phyloP scores from a whole-genome alignment of 2,797 vertebrate species.

The Hypotaenidia philippensis region DNA sequence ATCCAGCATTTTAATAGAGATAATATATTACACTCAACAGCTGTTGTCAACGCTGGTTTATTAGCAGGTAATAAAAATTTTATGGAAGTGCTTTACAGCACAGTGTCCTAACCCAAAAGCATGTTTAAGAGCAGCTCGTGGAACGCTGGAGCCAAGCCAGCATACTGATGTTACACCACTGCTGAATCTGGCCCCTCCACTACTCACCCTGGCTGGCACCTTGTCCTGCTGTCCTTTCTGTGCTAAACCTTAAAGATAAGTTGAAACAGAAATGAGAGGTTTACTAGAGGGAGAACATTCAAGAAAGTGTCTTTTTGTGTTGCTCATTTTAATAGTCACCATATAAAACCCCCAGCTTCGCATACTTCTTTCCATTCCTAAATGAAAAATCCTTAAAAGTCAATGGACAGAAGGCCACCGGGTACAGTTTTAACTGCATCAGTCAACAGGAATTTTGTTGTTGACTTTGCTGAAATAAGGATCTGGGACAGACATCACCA shows the following conservation, averaged over 20 bases:
- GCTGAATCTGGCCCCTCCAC: neutral
- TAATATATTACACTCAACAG: neutral
- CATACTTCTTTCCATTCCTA: neutral
- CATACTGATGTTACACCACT: neutral
- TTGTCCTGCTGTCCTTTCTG: neutral
- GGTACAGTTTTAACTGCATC: neutral
- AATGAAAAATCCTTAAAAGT: neutral
- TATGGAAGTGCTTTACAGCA: neutral
- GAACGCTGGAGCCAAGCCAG: neutral
- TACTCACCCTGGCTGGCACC: neutral
- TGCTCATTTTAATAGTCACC: neutral
- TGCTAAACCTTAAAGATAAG: neutral
- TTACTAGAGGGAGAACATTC: neutral
- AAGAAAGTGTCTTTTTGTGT: neutral
- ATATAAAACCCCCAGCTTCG: neutral
- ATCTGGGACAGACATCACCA: neutral
- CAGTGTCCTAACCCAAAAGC: neutral
- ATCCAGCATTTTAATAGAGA: neutral
- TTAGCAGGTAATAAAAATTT: conserved; percentile 8
- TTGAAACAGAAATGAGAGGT: neutral
- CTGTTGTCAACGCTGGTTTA: neutral
- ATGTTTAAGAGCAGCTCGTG: neutral
- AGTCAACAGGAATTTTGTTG: neutral
- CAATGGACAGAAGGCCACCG: neutral
- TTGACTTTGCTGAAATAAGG: neutral